These are phyloP conservation scores for Grammomys surdaster DNA, from an alignment of 2,113 vertebrate genomes.

Conservation along the genomic window DNA sequence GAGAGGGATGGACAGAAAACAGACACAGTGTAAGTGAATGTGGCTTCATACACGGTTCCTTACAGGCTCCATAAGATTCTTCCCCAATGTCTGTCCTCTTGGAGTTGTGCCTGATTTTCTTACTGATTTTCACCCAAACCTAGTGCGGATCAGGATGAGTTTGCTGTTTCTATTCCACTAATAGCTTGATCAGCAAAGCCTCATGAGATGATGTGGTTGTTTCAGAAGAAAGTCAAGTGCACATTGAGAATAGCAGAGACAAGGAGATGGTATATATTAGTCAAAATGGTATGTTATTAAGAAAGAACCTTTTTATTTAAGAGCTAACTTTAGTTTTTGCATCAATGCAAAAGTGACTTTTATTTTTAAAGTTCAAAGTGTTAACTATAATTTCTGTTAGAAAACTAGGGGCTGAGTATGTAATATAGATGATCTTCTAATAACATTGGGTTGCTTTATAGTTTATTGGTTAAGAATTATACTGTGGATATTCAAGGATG, in stretches of 20 bases:
- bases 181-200: background rate
- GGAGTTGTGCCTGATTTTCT: background rate
- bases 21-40: background rate
- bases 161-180: background rate
- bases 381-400: background rate
- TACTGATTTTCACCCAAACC: background rate
- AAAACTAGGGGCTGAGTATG: background rate
- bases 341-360: conserved; percentile 38
- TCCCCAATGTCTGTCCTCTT: background rate
- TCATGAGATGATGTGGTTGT: background rate
- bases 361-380: conserved; percentile 12
- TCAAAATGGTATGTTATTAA: background rate
- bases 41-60: background rate
- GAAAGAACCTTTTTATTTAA: conserved; percentile 8
- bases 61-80: background rate
- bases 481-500: background rate
- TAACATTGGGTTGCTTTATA: background rate
- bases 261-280: background rate
- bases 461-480: conserved; percentile 3
- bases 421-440: background rate
- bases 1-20: background rate
- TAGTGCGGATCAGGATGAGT: background rate
- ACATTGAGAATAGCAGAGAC: background rate
- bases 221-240: background rate
- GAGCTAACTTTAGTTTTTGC: conserved; percentile 21